Conservation (phyloP, 92 coral and sea anemone genomes). For the Galaxea fascicularis region DNA sequence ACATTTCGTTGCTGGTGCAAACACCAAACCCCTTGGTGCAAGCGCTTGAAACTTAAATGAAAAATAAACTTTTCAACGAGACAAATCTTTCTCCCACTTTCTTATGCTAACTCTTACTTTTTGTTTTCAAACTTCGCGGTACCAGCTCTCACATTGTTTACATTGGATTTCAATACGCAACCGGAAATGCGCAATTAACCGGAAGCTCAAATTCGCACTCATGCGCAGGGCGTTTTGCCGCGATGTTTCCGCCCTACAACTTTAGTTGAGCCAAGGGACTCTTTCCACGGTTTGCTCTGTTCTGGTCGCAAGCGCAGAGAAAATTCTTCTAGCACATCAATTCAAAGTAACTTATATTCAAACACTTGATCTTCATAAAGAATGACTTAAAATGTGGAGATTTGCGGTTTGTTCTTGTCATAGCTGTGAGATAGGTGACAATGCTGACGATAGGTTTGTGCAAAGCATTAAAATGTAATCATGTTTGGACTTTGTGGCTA, state of each 20-base stretch:
- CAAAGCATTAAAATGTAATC: neutral
- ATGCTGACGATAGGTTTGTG: neutral
- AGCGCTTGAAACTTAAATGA: neutral
- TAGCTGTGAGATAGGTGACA: neutral
- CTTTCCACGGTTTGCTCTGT: neutral
- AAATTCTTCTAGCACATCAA: neutral
- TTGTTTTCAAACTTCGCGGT: constrained; percentile 24
- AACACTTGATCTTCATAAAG: neutral
- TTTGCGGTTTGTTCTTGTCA: neutral
- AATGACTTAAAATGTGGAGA: neutral
- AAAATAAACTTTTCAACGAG: neutral
- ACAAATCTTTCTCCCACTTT: neutral
- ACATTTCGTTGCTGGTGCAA: constrained; percentile 16
- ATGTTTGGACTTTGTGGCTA: too few species aligned
- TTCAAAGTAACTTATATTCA: neutral
- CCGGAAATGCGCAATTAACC: constrained; percentile 7
- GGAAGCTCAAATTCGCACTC: neutral
- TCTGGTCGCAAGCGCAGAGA: neutral
- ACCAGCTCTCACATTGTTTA: neutral
- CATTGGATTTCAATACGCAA: neutral
- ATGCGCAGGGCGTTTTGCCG: constrained; percentile 30
- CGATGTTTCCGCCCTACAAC: neutral
- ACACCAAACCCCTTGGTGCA: constrained; percentile 29
- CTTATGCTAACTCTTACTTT: neutral
- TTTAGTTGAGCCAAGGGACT: neutral